Evolutionary conservation across 1,140 invertebrate genomes (phyloP).

Genomic region (Melanaphis sacchari): DNA sequence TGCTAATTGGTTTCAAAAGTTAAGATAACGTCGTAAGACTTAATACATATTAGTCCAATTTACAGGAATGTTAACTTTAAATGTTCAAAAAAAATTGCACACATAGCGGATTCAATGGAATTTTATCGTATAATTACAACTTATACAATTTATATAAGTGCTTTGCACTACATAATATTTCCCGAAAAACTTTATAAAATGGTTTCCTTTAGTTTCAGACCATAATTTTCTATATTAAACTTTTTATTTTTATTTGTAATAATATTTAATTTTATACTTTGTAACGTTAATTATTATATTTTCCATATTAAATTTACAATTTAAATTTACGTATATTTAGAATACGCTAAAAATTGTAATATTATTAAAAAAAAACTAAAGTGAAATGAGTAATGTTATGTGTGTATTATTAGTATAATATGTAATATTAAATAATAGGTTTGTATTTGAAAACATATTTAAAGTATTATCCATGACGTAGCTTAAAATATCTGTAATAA

Average conservation of each 20-base stretch:
- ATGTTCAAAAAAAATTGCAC: neutral
- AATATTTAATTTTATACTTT: neutral
- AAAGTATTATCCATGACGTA: too few species aligned
- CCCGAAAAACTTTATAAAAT: neutral
- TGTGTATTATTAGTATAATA: neutral
- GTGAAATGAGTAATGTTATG: neutral
- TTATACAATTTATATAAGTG: neutral
- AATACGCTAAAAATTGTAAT: neutral
- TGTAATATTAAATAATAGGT: neutral
- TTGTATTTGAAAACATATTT: too few species aligned
- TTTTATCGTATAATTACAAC: neutral
- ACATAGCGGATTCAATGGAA: neutral
- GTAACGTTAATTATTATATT: neutral
- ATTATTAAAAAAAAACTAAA: neutral
- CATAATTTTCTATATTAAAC: neutral
- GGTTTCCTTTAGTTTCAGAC: neutral
- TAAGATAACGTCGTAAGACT: neutral
- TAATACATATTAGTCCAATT: neutral
- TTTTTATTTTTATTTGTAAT: neutral
- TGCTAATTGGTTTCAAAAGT: constrained; percentile 3
- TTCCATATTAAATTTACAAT: neutral
- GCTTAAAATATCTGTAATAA: too few species aligned
- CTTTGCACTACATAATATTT: neutral
- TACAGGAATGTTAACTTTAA: neutral
- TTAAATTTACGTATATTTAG: neutral